Percentiles rank a stretch among this genome's conserved stretches.
Evolutionary conservation across 2,888 invertebrate genomes (phyloP).

Genomic region (Hylaea fasciaria): DNA sequence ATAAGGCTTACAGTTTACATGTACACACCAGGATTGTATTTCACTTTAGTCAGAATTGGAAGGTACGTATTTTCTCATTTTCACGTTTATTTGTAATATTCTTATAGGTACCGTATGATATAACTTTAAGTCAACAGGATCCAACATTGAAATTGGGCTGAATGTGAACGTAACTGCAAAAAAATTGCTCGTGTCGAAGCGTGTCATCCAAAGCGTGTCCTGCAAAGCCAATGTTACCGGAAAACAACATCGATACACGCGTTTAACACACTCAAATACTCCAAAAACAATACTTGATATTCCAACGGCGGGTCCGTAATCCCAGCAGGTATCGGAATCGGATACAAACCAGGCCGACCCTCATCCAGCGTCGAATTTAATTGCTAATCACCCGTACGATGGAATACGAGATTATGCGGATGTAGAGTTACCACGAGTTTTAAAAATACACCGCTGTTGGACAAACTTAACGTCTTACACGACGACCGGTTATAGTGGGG

Average conservation of each 20-base stretch:
- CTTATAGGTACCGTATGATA: too few species aligned
- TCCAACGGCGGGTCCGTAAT: conserved; percentile 25
- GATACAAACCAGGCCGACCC: conserved; percentile 46
- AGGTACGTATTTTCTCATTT: too few species aligned
- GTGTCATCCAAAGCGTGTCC: too few species aligned
- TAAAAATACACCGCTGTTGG: neutral
- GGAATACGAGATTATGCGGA: conserved; percentile 52
- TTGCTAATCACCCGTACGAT: conserved; percentile 60
- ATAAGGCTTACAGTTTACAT: too few species aligned
- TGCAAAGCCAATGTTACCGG: neutral
- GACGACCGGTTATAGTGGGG: too few species aligned
- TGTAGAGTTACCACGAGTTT: conserved; percentile 12
- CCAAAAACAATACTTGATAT: conserved; percentile 21
- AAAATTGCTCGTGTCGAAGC: too few species aligned
- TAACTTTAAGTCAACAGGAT: too few species aligned
- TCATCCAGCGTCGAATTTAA: conserved; percentile 53
- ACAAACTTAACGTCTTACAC: neutral
- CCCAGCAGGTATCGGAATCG: conserved; percentile 42
- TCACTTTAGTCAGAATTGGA: too few species aligned
- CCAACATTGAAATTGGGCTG: too few species aligned
- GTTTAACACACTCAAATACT: conserved; percentile 10
- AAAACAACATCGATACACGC: conserved; percentile 4
- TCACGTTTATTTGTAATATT: too few species aligned
- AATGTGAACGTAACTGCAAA: too few species aligned
- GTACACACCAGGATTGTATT: too few species aligned